Conservation (phyloP, 2,888 invertebrate genomes). For the Ischnura elegans region DNA sequence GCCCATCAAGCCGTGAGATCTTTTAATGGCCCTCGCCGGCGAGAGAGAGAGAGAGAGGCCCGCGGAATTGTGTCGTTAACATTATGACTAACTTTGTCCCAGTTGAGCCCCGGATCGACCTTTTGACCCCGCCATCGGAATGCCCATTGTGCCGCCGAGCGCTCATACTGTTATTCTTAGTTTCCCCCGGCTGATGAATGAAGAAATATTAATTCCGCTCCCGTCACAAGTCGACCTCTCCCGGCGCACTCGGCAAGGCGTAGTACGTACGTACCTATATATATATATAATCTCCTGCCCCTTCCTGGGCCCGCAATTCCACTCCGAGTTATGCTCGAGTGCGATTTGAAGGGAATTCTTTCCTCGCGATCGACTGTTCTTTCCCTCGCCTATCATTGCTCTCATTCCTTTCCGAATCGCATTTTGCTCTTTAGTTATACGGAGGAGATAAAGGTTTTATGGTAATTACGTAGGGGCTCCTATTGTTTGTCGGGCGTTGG, state of each 20-base stretch:
- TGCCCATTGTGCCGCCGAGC: conserved; percentile 23
- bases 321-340: background rate
- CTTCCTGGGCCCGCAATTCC: background rate
- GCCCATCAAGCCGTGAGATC: conserved; percentile 29
- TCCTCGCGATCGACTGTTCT: background rate
- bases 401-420: background rate
- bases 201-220: conserved; percentile 26
- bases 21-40: conserved; percentile 25
- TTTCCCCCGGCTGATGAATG: background rate
- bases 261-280: background rate
- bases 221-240: background rate
- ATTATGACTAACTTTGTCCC: conserved; percentile 29
- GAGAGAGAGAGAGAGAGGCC: background rate
- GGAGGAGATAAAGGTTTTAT: background rate
- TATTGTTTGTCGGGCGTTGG: background rate
- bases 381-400: background rate
- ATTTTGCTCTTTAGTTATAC: background rate
- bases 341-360: background rate
- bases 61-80: conserved; percentile 14
- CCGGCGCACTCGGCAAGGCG: background rate
- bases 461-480: background rate
- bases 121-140: conserved; percentile 12
- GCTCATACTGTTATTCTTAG: background rate
- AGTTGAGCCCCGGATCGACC: conserved; percentile 13
- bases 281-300: background rate